These are phyloP conservation scores for Spodoptera exigua DNA, from an alignment of 2,888 invertebrate species.

Conservation along the genomic window DNA sequence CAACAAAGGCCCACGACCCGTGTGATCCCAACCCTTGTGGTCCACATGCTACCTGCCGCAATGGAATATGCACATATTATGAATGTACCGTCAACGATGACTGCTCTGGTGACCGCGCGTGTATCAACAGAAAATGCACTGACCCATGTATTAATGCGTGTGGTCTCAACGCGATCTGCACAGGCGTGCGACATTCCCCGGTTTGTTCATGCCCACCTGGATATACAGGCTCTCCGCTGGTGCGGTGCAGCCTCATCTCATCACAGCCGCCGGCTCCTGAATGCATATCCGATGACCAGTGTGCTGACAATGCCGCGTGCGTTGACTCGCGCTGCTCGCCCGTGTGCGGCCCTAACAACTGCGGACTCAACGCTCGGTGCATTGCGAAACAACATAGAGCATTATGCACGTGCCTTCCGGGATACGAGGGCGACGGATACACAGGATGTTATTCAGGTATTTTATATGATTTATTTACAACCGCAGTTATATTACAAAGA, in stretches of 20 bases:
- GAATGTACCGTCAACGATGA: slow-evolving; percentile 97
- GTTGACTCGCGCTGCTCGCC: slow-evolving; percentile 92
- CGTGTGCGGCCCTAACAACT: slow-evolving; percentile 93
- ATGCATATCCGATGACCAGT: slow-evolving; percentile 93
- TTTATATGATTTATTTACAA: neutral
- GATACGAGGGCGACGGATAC: slow-evolving; percentile 95
- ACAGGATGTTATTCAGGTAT: slow-evolving; percentile 92
- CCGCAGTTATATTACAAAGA: too few relatives aligned
- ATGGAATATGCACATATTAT: slow-evolving; percentile 92
- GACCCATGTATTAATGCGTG: slow-evolving; percentile 95
- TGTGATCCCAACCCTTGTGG: slow-evolving; percentile 93
- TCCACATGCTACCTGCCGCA: slow-evolving; percentile 91
- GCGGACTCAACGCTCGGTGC: slow-evolving; percentile 94
- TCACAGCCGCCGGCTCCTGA: slow-evolving; percentile 91
- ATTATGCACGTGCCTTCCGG: slow-evolving; percentile 94
- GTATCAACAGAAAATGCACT: slow-evolving; percentile 94
- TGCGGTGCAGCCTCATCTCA: slow-evolving; percentile 90
- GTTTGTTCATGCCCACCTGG: slow-evolving; percentile 94
- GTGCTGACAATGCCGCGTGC: slow-evolving; percentile 95
- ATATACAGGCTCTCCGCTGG: slow-evolving; percentile 93
- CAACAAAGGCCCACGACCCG: slow-evolving; percentile 86
- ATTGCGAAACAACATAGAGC: slow-evolving; percentile 94
- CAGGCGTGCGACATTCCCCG: slow-evolving; percentile 92
- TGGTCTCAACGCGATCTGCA: slow-evolving; percentile 95
- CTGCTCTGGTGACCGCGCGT: slow-evolving; percentile 94